Base-by-base conservation (phyloP, 2,113 vertebrate species). In the Hipposideros armiger region DNA sequence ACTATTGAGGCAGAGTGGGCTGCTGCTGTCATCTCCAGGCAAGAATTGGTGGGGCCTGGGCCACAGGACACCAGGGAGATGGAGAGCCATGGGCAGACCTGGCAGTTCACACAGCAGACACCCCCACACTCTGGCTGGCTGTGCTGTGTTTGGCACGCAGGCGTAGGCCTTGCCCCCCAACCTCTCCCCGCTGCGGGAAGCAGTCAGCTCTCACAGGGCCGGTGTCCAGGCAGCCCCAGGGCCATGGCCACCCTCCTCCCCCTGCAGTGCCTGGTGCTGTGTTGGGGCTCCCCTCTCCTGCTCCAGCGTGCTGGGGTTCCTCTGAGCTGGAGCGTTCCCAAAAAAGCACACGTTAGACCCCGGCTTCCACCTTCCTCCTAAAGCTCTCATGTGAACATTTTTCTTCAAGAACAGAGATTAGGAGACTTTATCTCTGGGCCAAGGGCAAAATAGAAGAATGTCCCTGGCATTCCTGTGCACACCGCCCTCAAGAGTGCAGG, bases 1-100 rank as follows among this genome's bases (percentile, higher is more conserved):
- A 19, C 64, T 22, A 0, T 3, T 19, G 64, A 76, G 52, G 42
- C 73, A 20, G 56, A 24, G 52, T 26, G 42, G 50, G 30, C 26
- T 22, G 1, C 4, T 47, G 62, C 13, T 0, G 0, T 28, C 16
- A 17, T 54, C 36, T 19, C 62, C 32, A 54, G 22, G 8, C 40
- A 70, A 19, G 52, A 73, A 20, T 30, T 22, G 86, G 86, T 40
- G 52, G 32, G 54, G 15, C 32, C 58, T 9, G 56, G 40, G 30
- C 58, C 40, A 13, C 0, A 0, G 19, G 73, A 28, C 30, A 36
- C 24, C 14, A 0, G 1, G 28, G 58, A 90, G 62, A 19, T 28
- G 22, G 24, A 19, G 9, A 6, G 32, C 24, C 0, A 0, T 1
- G 5, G 77, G 11, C 3, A 26, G 64, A 19, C 28, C 0, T 0